A percentile compares a stretch with the other conserved stretches of the same genome.
Evolutionary conservation across 2,888 invertebrate genomes (phyloP).

Genomic region (Corythucha ciliata): DNA sequence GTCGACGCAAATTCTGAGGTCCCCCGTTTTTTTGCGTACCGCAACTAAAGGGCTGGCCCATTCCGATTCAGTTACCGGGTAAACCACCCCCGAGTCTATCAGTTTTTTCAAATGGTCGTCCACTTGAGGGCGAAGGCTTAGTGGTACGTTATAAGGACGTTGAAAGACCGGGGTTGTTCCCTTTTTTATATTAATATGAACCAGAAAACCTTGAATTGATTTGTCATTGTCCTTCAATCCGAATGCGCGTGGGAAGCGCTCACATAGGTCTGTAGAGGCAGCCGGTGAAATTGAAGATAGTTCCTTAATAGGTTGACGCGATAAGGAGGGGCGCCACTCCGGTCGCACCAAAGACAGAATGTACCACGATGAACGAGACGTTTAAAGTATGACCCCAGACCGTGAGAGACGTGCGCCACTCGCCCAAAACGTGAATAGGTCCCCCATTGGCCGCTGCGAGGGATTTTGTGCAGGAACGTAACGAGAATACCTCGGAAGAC

Average conservation of each 20-base stretch:
- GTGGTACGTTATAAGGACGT: conserved; percentile 10
- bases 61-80: conserved; percentile 19
- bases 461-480: too few species aligned
- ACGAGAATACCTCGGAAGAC: too few species aligned
- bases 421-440: too few species aligned
- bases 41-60: conserved; percentile 38
- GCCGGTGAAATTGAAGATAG: too few species aligned
- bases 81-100: background rate
- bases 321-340: too few species aligned
- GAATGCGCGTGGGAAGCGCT: background rate
- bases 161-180: conserved; percentile 11
- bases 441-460: too few species aligned
- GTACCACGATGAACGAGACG: too few species aligned
- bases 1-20: conserved; percentile 38
- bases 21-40: conserved; percentile 36
- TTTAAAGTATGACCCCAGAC: too few species aligned
- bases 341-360: too few species aligned
- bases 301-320: too few species aligned
- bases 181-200: conserved; percentile 12
- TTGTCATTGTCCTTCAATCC: background rate
- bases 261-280: too few species aligned
- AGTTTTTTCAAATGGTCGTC: conserved; percentile 3
- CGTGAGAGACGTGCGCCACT: too few species aligned
- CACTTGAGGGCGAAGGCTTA: conserved; percentile 6
- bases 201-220: conserved; percentile 10